Base-by-base conservation (phyloP, 1,140 invertebrate genomes). In the Lordiphosa stackelbergi region DNA sequence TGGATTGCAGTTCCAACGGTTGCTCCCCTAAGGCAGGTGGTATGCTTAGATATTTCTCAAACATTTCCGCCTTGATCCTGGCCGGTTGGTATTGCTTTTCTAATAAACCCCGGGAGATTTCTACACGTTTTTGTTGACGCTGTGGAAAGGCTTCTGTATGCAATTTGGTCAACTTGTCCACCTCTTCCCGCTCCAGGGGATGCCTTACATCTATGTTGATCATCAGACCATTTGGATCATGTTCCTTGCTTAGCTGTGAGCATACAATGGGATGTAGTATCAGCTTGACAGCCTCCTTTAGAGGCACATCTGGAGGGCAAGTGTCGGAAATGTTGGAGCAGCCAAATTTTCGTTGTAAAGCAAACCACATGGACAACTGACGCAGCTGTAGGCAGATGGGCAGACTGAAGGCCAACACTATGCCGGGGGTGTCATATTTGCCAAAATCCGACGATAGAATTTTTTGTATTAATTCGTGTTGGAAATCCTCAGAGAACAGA, bases 401-500 rank as follows among this genome's bases (percentile, higher is more conserved):
- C 43, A 89, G 71, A 49, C 79, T 87, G 9, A 90, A 81, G 13
- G 88, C 87, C 35, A 88, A 62, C 1, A 87, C 84, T 56, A 90
- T 89, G 28, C 73, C 79, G 10, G 52, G 43, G 46, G 83, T 87
- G 43, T 90, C 88, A 69, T 88, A 90, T 43, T 87, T 70, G 11
- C 69, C 60, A n/a, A 88, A 85, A 19, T 85, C 73, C 1, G 87
- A 59, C 16, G 87, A 22, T 0, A 84, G 53, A 35, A 91, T 89
- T 24, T 87, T 75, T 37, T 88, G 37, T 35, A 92, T 55, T 5
- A 90, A 66, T 34, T 79, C 69, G 53, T 89, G 70, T 55, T 90
- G 84, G 55, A 86, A 84, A 5, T 88, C 68, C 56, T 90, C 69
- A 56, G 93, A 90, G 16, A 93, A 89, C n/a, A 93, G 86, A 36